Evolutionary conservation across 1,140 invertebrate genomes (phyloP).

Genomic region (Lethocerus indicus): DNA sequence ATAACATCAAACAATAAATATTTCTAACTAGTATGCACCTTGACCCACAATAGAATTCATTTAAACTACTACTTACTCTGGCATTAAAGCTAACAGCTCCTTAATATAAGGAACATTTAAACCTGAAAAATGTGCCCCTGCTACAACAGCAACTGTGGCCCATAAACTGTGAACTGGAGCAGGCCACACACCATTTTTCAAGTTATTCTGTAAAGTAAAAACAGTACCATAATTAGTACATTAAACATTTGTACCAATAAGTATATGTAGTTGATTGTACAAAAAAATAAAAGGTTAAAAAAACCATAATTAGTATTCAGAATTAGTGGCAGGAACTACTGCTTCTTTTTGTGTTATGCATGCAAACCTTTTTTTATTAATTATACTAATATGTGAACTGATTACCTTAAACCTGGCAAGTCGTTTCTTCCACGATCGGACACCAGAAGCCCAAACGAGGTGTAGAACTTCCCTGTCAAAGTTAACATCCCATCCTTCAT

Average conservation of each 20-base stretch:
- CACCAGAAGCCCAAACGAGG: conserved; percentile 76
- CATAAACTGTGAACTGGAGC: conserved; percentile 77
- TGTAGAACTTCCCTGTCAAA: conserved; percentile 89
- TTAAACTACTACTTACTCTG: conserved; percentile 32
- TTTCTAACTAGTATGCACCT: too few species aligned
- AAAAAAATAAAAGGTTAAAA: too few species aligned
- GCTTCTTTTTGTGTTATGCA: too few species aligned
- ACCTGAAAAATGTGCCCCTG: conserved; percentile 61
- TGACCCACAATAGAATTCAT: too few species aligned
- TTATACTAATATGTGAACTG: not conserved
- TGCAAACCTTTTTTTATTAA: too few species aligned
- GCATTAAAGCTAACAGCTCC: conserved; percentile 39
- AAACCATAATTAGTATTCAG: too few species aligned
- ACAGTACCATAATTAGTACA: conserved; percentile 3
- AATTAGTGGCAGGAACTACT: too few species aligned
- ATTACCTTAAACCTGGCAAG: conserved; percentile 68
- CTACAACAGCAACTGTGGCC: conserved; percentile 57
- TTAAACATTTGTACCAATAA: not conserved
- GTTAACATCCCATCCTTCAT: conserved; percentile 93
- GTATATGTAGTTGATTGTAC: too few species aligned
- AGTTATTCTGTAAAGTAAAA: conserved; percentile 63
- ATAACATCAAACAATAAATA: not conserved
- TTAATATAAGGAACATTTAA: conserved; percentile 57
- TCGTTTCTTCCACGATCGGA: conserved; percentile 87
- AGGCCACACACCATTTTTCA: conserved; percentile 89